Percentiles rank a stretch among this genome's conserved stretches.
Conservation (phyloP, 2,797 vertebrate species). For the Dendrocincla tyrannina region DNA sequence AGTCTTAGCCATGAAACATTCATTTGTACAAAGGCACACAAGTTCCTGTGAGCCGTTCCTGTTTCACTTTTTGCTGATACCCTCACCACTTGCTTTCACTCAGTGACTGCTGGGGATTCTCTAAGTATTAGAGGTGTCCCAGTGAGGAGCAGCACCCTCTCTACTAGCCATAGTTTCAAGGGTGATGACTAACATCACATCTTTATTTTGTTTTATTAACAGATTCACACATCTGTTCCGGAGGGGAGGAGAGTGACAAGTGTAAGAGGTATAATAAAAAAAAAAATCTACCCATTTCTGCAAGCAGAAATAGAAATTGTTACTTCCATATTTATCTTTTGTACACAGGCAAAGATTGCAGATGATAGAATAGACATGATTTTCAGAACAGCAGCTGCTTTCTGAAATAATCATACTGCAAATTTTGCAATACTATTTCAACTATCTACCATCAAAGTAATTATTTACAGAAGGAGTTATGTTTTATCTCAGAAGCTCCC, state of each 20-base stretch:
- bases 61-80: neutral
- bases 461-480: neutral
- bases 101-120: neutral
- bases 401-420: neutral
- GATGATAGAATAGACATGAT: neutral
- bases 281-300: neutral
- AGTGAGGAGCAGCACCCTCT: neutral
- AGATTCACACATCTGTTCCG: neutral
- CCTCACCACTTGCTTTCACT: neutral
- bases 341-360: neutral
- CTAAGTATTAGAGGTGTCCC: neutral
- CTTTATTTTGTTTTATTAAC: slow-evolving; percentile 26
- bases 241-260: neutral
- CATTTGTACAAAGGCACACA: neutral
- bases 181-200: neutral
- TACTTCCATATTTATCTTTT: neutral
- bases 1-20: neutral
- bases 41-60: neutral
- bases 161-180: neutral
- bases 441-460: neutral
- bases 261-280: slow-evolving; percentile 50
- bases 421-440: neutral
- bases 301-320: neutral
- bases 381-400: neutral
- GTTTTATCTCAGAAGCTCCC: neutral